Conservation (phyloP, 2,113 vertebrate genomes). For the Puffinus mauretanicus region DNA sequence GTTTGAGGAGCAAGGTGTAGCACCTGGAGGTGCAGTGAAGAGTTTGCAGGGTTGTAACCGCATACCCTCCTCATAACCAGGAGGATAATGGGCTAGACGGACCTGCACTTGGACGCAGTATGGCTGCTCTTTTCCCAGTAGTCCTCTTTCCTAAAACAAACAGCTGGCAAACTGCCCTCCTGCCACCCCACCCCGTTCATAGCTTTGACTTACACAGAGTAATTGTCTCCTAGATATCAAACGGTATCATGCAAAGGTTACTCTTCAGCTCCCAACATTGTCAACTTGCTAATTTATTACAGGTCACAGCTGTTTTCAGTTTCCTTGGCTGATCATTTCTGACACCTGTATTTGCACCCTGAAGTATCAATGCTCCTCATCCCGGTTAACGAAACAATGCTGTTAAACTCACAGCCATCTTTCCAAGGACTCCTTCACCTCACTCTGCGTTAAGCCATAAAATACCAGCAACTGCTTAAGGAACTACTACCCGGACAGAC, state of each 20-base stretch:
- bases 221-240: not conserved
- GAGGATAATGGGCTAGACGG: not conserved
- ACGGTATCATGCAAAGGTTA: not conserved
- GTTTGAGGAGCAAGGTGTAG: not conserved
- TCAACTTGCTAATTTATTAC: not conserved
- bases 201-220: not conserved
- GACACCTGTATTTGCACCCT: not conserved
- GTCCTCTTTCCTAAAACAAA: not conserved
- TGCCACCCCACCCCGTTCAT: not conserved
- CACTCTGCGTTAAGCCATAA: rapidly evolving
- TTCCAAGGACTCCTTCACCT: not conserved
- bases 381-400: not conserved
- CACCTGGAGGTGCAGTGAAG: not conserved
- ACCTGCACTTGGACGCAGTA: too few species aligned
- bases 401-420: not conserved
- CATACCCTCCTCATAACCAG: not conserved
- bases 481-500: not conserved
- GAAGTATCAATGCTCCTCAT: not conserved
- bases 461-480: not conserved
- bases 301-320: not conserved
- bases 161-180: not conserved
- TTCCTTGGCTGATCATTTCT: not conserved
- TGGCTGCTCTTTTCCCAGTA: not conserved
- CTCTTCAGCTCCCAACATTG: not conserved
- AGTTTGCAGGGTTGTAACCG: not conserved